Evolutionary conservation across 2,888 invertebrate genomes (phyloP), one percentile per base, ranked within the genome.

Genomic region (Drosophila acutilabella): DNA sequence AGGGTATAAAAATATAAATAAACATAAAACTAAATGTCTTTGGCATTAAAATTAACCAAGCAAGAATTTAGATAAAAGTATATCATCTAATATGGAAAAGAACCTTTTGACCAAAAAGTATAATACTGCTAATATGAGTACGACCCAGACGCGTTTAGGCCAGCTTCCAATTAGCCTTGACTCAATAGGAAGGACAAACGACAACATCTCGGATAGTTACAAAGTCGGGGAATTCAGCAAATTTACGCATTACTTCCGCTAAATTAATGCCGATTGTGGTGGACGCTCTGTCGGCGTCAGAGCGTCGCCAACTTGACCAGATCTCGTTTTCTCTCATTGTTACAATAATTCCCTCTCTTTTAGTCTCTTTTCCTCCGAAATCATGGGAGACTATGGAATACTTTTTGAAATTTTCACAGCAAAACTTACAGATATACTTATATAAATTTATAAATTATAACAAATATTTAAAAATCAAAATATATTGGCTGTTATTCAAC

Each of bases 201-300:
- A 56, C 52, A 59, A 56, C 59, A 58, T 65, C 44, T 56, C 26
- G 18, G 14, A 20, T 33, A 16, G 45, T 50, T 47, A 38, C 47
- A 53, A 38, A 50, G 40, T 41, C 41, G 41, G 30, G 23, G 33
- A 57, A 60, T 75, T 78, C 75, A 76, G 84, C 85, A 85, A 91
- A 91, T 90, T 88, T 80, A 89, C 88, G 87, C 88, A 82, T 91
- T 91, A 91, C 88, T 91, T 91, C 89, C 90, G 87, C 88, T 89
- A 91, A 91, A 91, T 91, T 91, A 86, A 90, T 89, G 86, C 84
- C 80, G 88, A 88, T 85, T 90, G 88, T 87, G 88, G 87, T 77
- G 81, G 76, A 79, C 76, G 69, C 64, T 26, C 71, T 50, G 53
- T 67, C 59, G 80, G 68, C 83, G 81, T 67, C 80, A 40, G 64